Evolutionary conservation across 2,888 invertebrate genomes (phyloP).

Genomic region (Melangyna quadrimaculata): DNA sequence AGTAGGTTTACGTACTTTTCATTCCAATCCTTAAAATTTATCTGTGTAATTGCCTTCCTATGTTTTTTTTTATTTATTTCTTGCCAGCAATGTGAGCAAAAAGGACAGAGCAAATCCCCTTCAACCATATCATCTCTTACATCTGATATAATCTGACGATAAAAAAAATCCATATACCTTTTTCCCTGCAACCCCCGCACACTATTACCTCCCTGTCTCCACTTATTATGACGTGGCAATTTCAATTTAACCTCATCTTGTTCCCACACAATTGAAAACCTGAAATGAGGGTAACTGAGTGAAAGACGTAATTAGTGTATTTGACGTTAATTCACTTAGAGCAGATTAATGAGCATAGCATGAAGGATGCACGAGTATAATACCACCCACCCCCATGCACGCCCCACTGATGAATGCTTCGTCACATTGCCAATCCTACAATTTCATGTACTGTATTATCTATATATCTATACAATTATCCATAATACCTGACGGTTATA

Average conservation of each 20-base stretch:
- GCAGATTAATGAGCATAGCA: constrained; percentile 74
- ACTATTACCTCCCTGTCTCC: not conserved
- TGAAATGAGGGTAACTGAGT: constrained; percentile 74
- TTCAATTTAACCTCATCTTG: constrained; percentile 72
- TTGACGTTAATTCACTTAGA: constrained; percentile 75
- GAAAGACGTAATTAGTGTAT: constrained; percentile 74
- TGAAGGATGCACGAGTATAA: constrained; percentile 67
- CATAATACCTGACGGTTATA: not conserved
- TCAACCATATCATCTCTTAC: no score
- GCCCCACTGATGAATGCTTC: not conserved
- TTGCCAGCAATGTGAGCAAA: no score
- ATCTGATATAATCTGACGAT: no score
- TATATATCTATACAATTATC: not conserved
- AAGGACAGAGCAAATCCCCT: no score
- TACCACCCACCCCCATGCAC: no score
- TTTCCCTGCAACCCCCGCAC: no score
- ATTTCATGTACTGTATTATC: not conserved
- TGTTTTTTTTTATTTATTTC: no score
- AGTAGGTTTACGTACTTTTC: no score
- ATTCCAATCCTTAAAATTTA: no score
- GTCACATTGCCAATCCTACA: not conserved
- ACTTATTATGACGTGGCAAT: constrained; percentile 70
- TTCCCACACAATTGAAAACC: constrained; percentile 72
- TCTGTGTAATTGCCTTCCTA: no score
- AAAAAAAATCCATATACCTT: no score